Percentiles rank a stretch among this genome's conserved stretches.
phyloP scores from a whole-genome alignment of 2,797 vertebrate genomes.

The Girardinus metallicus region DNA sequence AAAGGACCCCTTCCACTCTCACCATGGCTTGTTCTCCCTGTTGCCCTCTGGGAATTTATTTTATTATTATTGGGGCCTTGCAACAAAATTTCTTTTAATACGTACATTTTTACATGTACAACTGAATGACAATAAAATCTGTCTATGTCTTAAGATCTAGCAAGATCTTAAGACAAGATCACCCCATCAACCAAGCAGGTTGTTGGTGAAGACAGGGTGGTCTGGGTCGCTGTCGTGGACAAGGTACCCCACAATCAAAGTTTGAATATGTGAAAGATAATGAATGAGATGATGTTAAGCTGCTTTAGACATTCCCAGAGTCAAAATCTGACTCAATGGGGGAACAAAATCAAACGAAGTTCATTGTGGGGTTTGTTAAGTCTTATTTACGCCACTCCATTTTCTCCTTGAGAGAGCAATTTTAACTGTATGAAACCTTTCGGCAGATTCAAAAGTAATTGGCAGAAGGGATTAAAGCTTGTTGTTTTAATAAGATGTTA shows the following conservation, averaged over 20 bases:
- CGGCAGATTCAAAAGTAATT: constrained; percentile 11
- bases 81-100: too few relatives aligned
- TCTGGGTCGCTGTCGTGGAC: neutral
- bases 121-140: too few relatives aligned
- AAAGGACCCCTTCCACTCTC: too few relatives aligned
- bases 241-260: neutral
- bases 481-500: constrained; percentile 36
- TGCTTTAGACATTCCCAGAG: neutral
- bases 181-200: neutral
- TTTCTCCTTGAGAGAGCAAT: constrained; percentile 27
- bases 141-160: too few relatives aligned
- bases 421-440: constrained; percentile 25
- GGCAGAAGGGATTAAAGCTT: constrained; percentile 28
- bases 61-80: too few relatives aligned
- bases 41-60: too few relatives aligned
- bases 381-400: constrained; percentile 30
- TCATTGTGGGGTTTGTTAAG: neutral
- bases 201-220: neutral
- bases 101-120: too few relatives aligned
- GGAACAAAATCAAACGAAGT: neutral
- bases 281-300: neutral
- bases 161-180: too few relatives aligned
- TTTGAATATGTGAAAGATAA: neutral
- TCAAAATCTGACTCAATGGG: too few relatives aligned
- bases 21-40: too few relatives aligned